Base-by-base conservation (phyloP, 2,888 invertebrate genomes). In the Pammene aurita region DNA sequence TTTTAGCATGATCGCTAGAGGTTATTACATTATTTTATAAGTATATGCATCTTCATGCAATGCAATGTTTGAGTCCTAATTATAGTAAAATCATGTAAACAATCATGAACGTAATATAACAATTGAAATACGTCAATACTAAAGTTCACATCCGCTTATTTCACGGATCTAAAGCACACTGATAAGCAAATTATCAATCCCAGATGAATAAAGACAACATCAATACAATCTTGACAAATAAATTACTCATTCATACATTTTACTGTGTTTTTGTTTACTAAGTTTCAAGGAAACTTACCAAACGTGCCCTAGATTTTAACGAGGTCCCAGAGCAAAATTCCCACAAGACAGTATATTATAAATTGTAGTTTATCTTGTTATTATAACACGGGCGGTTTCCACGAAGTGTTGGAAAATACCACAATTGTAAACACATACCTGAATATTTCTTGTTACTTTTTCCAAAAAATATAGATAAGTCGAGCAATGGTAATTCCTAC, bases 91-190 rank as follows among this genome's bases (percentile, higher is more conserved):
- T 7, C 7, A n/a, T 48, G 14, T 16, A 48, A 48, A 26, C 26
- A 26, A 9, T 38, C 38, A 9, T 48, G 4, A 26, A 26, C 26
- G 52, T 52, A 26, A 52, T 52, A 52, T 4, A 52, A 13, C n/a
- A 44, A 57, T 18, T 5, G 5, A 44, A 58, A 34, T n/a, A 44
- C 26, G 26, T 58, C 58, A 58, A 6, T 26, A 26, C 26, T 14
- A n/a, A 58, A 58, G 58, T 44, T 44, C 58, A 44, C 2, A 58
- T 58, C 58, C 44, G 57, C 1, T 16, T 58, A 18, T 58, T 57
- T 42, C 9, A 26, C 42, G 26, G 57, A 58, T 42, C 41, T 57
- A n/a, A 58, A 57, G 7, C 57, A 58, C 26, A 58, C 18, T 38
- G 56, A 58, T 58, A 58, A 58, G 18, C 42, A 44, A 26, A 54